Conservation (phyloP, 2,113 vertebrate species). For the Centropristis striata region DNA sequence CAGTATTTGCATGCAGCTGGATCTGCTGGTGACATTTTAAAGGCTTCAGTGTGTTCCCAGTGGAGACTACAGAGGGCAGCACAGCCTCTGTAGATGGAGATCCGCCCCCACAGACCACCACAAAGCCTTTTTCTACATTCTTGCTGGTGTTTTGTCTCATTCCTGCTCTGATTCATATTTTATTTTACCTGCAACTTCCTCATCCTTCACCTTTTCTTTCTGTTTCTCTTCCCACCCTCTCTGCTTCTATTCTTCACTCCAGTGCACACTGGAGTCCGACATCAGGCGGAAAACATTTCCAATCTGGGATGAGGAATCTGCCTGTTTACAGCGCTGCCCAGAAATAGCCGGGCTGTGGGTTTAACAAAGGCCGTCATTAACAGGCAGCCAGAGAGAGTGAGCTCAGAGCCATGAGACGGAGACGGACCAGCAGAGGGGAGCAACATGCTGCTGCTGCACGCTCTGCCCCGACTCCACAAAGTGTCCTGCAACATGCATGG, state of each 20-base stretch:
- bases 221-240: neutral
- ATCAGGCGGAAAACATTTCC: constrained; percentile 78
- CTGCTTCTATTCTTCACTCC: constrained; percentile 2
- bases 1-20: constrained; percentile 19
- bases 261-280: constrained; percentile 12
- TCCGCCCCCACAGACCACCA: constrained; percentile 20
- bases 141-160: neutral
- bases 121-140: neutral
- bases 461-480: neutral
- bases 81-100: constrained; percentile 27
- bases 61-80: constrained; percentile 68
- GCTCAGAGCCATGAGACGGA: constrained; percentile 56
- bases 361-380: constrained; percentile 86
- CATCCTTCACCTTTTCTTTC: neutral
- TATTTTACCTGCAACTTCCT: neutral
- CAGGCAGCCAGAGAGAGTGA: constrained; percentile 54
- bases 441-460: constrained; percentile 31
- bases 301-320: constrained; percentile 81
- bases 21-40: constrained; percentile 27
- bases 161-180: neutral
- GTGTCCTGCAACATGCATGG: neutral
- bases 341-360: constrained; percentile 84
- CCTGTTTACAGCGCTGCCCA: constrained; percentile 83
- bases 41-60: neutral
- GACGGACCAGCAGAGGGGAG: constrained; percentile 65